Percentiles rank a stretch among this genome's conserved stretches.
phyloP scores from a whole-genome alignment of 64 coral and sea anemone genomes.

The Exaiptasia diaphana region DNA sequence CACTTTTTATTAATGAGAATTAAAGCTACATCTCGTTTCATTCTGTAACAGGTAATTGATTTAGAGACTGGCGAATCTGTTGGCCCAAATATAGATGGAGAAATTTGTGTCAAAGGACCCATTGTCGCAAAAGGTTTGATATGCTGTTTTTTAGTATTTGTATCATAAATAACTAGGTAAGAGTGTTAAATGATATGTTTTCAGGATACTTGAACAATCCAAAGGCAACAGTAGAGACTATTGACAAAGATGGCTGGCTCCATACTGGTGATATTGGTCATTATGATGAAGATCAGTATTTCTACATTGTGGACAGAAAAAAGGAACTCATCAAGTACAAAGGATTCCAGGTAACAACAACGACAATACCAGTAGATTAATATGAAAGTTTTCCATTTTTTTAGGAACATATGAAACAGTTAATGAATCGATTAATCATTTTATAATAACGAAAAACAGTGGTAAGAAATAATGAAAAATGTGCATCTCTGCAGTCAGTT shows the following conservation, averaged over 20 bases:
- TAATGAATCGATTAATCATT: no score
- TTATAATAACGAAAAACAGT: no score
- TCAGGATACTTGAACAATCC: constrained; percentile 65
- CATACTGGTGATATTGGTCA: constrained; percentile 69
- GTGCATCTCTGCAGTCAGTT: no score
- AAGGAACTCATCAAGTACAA: constrained; percentile 84
- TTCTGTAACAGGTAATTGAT: constrained; percentile 43
- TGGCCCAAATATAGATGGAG: constrained; percentile 51
- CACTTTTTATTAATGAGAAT: no score
- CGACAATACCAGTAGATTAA: no score
- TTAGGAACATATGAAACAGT: no score
- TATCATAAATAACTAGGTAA: neutral
- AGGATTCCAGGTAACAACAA: constrained; percentile 47
- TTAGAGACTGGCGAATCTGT: constrained; percentile 30
- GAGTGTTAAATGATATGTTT: no score
- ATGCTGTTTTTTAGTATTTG: neutral
- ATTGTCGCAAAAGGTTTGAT: constrained; percentile 46
- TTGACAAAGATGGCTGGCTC: constrained; percentile 63
- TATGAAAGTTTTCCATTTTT: no score
- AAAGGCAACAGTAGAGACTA: constrained; percentile 29
- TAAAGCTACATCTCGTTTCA: no score
- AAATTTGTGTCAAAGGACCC: constrained; percentile 61
- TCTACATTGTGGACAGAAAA: constrained; percentile 61
- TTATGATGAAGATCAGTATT: constrained; percentile 69
- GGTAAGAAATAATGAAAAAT: no score